These are phyloP conservation scores for Amiota communis DNA, from an alignment of 2,888 invertebrate genomes.

Conservation along the genomic window DNA sequence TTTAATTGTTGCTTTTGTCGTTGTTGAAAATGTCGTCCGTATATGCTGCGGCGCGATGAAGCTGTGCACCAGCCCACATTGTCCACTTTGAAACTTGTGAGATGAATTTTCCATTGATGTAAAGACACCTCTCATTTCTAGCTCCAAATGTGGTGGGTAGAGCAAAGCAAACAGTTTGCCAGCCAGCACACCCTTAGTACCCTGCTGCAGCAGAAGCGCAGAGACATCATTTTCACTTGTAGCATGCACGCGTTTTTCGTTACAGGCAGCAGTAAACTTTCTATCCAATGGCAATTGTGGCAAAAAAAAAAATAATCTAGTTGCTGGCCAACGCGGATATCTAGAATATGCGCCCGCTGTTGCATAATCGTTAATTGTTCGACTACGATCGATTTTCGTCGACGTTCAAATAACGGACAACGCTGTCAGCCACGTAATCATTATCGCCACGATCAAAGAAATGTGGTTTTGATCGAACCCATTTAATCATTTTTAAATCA, in stretches of 20 bases:
- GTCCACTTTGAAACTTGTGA: slow-evolving; percentile 28
- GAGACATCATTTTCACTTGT: background rate
- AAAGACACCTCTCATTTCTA: slow-evolving; percentile 44
- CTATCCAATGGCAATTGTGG: slow-evolving; percentile 52
- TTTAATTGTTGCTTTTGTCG: slow-evolving; percentile 44
- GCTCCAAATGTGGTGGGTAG: slow-evolving; percentile 9
- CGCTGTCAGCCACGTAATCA: no score
- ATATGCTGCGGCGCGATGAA: slow-evolving; percentile 34
- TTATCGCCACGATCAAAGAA: slow-evolving; percentile 1
- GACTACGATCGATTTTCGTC: background rate
- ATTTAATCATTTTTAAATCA: background rate
- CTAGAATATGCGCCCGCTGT: slow-evolving; percentile 22
- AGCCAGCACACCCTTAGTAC: background rate
- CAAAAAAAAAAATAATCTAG: slow-evolving; percentile 45
- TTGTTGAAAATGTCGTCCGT: slow-evolving; percentile 48
- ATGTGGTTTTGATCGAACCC: background rate
- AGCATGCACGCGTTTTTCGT: slow-evolving; percentile 30
- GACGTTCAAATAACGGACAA: no score
- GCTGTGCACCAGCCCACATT: slow-evolving; percentile 13
- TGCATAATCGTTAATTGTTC: slow-evolving; percentile 23
- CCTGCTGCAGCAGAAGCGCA: slow-evolving; percentile 7
- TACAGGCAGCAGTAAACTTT: slow-evolving; percentile 42
- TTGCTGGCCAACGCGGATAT: slow-evolving; percentile 38
- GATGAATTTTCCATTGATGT: slow-evolving; percentile 10
- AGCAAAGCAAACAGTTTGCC: slow-evolving; percentile 13